phyloP scores from a whole-genome alignment of 2,888 invertebrate species.

The Omphaloscelis lunosa region DNA sequence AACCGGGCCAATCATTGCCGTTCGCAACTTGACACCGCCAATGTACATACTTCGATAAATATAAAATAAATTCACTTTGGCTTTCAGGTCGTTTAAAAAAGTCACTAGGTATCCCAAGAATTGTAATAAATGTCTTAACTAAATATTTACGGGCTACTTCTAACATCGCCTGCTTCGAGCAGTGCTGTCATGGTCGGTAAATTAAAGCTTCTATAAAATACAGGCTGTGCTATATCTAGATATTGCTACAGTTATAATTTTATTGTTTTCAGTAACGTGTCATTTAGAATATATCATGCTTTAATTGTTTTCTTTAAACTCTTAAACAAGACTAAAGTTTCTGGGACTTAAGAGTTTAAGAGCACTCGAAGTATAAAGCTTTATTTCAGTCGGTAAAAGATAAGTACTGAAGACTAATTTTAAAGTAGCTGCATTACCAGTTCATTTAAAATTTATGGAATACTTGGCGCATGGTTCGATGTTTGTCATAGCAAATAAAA shows the following conservation, averaged over 20 bases:
- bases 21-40: slow-evolving; percentile 83
- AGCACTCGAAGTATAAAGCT: slow-evolving; percentile 59
- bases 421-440: slow-evolving; percentile 56
- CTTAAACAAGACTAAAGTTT: slow-evolving; percentile 49
- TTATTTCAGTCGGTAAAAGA: slow-evolving; percentile 52
- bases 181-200: not conserved
- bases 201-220: slow-evolving; percentile 24
- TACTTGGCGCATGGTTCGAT: slow-evolving; percentile 41
- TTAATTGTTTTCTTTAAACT: slow-evolving; percentile 51
- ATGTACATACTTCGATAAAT: slow-evolving; percentile 73
- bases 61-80: slow-evolving; percentile 65
- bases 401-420: slow-evolving; percentile 56
- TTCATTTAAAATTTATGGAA: slow-evolving; percentile 58
- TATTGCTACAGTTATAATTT: slow-evolving; percentile 1
- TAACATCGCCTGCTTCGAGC: slow-evolving; percentile 4
- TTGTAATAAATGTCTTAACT: slow-evolving; percentile 33
- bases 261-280: not conserved
- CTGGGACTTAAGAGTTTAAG: slow-evolving; percentile 48
- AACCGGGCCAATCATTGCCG: slow-evolving; percentile 88
- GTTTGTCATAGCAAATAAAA: slow-evolving; percentile 55
- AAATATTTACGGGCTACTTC: slow-evolving; percentile 33
- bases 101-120: slow-evolving; percentile 37
- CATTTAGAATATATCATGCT: slow-evolving; percentile 27
- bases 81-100: slow-evolving; percentile 56
- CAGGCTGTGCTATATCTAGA: slow-evolving; percentile 2